phyloP scores from a whole-genome alignment of 2,797 vertebrate genomes.

The Rhinichthys osculus region DNA sequence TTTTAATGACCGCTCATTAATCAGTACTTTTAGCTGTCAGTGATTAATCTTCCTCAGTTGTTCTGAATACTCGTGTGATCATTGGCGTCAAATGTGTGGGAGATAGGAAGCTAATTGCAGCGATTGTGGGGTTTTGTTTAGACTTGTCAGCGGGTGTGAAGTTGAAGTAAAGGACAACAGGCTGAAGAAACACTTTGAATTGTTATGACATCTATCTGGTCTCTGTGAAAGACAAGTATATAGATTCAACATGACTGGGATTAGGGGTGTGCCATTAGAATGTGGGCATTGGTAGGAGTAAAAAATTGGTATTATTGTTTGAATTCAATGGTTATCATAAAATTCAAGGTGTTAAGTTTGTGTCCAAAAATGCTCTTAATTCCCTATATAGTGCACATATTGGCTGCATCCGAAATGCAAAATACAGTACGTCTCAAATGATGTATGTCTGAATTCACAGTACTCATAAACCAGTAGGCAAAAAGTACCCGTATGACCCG shows the following conservation, averaged over 20 bases:
- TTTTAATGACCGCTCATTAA: conserved; percentile 35
- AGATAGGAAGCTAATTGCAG: conserved; percentile 33
- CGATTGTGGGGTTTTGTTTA: conserved; percentile 34
- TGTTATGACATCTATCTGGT: conserved; percentile 25
- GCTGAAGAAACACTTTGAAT: conserved; percentile 22
- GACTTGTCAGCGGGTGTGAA: conserved; percentile 21
- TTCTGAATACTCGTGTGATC: conserved; percentile 24
- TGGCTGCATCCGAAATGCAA: background rate
- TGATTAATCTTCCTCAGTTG: conserved; percentile 39
- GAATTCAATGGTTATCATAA: background rate
- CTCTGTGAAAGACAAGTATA: background rate
- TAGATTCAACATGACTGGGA: background rate
- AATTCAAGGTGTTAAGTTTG: background rate
- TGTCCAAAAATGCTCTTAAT: background rate
- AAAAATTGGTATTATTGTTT: background rate
- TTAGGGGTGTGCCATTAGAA: background rate
- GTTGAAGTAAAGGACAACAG: conserved; percentile 27
- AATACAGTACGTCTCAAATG: too few relatives aligned
- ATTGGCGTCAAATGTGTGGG: conserved; percentile 32
- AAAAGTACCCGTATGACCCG: background rate
- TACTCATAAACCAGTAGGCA: background rate
- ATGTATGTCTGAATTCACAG: background rate
- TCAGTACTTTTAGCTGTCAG: conserved; percentile 14
- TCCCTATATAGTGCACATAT: background rate
- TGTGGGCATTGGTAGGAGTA: background rate